Conservation (phyloP, 2,113 vertebrate genomes). For the Calidris pugnax region DNA sequence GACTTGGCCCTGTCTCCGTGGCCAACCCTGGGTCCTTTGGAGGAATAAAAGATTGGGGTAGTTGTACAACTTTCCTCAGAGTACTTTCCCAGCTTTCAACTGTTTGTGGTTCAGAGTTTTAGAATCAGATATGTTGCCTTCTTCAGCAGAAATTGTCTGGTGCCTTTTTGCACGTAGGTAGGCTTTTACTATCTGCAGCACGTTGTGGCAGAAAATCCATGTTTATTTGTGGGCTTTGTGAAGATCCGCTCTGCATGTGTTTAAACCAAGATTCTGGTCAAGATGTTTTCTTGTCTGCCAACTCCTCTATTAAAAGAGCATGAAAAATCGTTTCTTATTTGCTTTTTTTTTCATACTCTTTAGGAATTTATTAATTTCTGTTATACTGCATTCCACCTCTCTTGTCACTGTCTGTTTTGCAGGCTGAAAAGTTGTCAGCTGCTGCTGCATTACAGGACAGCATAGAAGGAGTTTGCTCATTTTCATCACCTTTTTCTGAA, state of each 20-base stretch:
- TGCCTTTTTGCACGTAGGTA: not conserved
- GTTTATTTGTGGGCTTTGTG: not conserved
- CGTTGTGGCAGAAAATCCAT: not conserved
- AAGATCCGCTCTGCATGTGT: not conserved
- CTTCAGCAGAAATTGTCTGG: not conserved
- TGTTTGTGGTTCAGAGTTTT: not conserved
- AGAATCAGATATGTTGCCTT: not conserved
- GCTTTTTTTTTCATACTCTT: accelerated
- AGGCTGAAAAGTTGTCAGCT: not conserved
- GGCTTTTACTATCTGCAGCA: not conserved
- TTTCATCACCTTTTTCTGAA: not conserved
- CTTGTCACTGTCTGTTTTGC: not conserved
- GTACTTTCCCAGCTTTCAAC: not conserved
- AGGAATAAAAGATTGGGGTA: accelerated
- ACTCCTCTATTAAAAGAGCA: not conserved
- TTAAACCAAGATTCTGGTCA: not conserved
- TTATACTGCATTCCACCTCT: not conserved
- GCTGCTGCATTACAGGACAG: not conserved
- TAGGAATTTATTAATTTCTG: not conserved
- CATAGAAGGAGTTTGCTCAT: not conserved
- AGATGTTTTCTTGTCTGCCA: not conserved
- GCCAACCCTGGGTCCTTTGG: accelerated
- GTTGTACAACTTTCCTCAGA: not conserved
- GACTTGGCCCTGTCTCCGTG: not conserved
- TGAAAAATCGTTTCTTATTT: not conserved